Evolutionary conservation across 2,888 invertebrate genomes (phyloP).

Genomic region (Dicranocentrus wangi): DNA sequence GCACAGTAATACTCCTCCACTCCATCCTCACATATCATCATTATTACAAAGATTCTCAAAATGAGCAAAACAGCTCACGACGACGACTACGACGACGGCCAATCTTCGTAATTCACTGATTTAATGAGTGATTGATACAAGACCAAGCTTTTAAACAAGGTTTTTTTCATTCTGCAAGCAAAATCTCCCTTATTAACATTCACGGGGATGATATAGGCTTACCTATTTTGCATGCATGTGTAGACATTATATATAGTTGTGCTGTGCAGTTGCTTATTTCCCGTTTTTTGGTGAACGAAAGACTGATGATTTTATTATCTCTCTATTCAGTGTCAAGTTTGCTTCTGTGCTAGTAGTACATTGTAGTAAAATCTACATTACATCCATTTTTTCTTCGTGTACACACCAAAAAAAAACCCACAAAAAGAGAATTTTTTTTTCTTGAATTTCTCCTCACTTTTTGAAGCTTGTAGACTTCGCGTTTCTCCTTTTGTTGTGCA

Average conservation of each 20-base stretch:
- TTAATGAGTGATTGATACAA: constrained; percentile 53
- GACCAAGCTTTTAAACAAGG: constrained; percentile 46
- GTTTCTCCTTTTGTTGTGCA: constrained; percentile 38
- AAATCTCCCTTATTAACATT: constrained; percentile 33
- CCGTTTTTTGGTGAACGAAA: constrained; percentile 33
- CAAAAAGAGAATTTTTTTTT: not conserved
- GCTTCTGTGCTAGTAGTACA: constrained; percentile 38
- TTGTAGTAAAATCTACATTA: no score
- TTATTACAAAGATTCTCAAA: not conserved
- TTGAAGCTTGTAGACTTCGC: not conserved
- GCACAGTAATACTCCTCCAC: no score
- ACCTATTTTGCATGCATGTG: not conserved
- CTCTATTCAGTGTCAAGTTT: constrained; percentile 50
- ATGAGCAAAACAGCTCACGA: constrained; percentile 54
- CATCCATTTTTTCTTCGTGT: no score
- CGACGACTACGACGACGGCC: not conserved
- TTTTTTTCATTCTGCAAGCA: constrained; percentile 13
- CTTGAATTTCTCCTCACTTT: not conserved
- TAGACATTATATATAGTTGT: not conserved
- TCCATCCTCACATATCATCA: no score
- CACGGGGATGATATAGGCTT: not conserved
- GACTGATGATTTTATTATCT: constrained; percentile 60
- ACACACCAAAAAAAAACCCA: not conserved
- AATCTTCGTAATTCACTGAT: constrained; percentile 22
- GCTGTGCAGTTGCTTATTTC: not conserved